These are phyloP conservation scores for Podarcis muralis DNA, from an alignment of 2,113 vertebrate species.

Conservation along the genomic window DNA sequence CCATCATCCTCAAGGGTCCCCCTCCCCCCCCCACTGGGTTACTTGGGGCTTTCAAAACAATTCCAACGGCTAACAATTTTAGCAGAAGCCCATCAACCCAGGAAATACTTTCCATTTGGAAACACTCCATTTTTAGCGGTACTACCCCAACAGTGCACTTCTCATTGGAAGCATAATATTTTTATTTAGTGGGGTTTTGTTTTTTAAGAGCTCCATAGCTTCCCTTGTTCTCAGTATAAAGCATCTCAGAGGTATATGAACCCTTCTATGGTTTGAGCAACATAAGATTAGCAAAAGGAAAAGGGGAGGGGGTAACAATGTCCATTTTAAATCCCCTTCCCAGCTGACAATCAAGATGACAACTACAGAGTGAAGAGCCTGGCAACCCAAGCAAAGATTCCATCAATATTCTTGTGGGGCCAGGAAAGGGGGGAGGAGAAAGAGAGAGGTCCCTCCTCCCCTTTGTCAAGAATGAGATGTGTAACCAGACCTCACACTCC, in stretches of 20 bases:
- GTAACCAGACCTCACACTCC: constrained; percentile 64
- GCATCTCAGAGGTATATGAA: constrained; percentile 33
- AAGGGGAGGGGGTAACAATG: neutral
- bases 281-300: constrained; percentile 6
- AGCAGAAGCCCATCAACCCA: neutral
- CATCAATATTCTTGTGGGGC: constrained; percentile 61
- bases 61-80: neutral
- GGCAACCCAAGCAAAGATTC: constrained; percentile 72
- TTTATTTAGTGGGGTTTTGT: neutral
- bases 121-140: neutral
- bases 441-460: constrained; percentile 16
- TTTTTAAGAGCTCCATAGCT: neutral
- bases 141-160: neutral
- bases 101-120: neutral
- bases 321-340: constrained; percentile 52
- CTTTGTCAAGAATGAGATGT: constrained; percentile 59
- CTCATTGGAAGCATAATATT: constrained; percentile 14
- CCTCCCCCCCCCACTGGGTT: neutral
- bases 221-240: constrained; percentile 11
- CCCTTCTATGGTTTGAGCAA: neutral
- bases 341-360: constrained; percentile 79
- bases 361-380: constrained; percentile 67
- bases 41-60: neutral
- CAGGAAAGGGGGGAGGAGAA: constrained; percentile 24
- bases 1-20: no score